Evolutionary conservation across 2,113 vertebrate species (phyloP).

Genomic region (Psittacara wagleri): DNA sequence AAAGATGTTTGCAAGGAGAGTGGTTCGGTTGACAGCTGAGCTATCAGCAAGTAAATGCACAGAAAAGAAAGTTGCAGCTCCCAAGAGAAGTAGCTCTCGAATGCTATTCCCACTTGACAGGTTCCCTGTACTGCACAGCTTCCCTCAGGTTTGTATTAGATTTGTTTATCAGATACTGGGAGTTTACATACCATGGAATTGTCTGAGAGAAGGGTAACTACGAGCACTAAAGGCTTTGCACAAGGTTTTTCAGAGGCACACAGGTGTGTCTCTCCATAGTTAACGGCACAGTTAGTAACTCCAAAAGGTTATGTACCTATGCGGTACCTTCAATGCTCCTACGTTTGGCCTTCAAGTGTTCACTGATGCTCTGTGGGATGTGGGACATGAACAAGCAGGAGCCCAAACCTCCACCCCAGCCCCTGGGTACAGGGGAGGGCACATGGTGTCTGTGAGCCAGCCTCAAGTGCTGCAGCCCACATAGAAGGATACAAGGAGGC

Average conservation of each 20-base stretch:
- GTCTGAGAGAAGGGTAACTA: background rate
- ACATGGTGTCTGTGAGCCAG: background rate
- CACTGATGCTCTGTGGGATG: background rate
- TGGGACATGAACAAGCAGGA: fast-evolving
- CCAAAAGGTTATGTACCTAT: background rate
- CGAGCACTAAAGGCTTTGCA: background rate
- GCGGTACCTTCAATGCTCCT: background rate
- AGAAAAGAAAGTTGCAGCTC: background rate
- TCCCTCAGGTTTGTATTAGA: background rate
- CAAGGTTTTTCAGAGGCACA: background rate
- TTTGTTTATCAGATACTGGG: background rate
- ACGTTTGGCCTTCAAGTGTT: fast-evolving
- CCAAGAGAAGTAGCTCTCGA: background rate
- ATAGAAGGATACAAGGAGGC: background rate
- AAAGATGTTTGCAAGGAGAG: background rate
- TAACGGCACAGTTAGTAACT: background rate
- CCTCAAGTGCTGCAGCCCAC: fast-evolving
- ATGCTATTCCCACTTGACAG: background rate
- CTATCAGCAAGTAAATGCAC: background rate
- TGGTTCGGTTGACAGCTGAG: background rate
- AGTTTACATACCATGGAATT: background rate
- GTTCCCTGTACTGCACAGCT: background rate
- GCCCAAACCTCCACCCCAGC: background rate
- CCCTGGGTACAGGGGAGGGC: background rate
- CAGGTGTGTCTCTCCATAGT: background rate